Evolutionary conservation across 2,113 vertebrate species (phyloP), one percentile per base, ranked within the genome.

Genomic region (Forbesichthys papilliferus): DNA sequence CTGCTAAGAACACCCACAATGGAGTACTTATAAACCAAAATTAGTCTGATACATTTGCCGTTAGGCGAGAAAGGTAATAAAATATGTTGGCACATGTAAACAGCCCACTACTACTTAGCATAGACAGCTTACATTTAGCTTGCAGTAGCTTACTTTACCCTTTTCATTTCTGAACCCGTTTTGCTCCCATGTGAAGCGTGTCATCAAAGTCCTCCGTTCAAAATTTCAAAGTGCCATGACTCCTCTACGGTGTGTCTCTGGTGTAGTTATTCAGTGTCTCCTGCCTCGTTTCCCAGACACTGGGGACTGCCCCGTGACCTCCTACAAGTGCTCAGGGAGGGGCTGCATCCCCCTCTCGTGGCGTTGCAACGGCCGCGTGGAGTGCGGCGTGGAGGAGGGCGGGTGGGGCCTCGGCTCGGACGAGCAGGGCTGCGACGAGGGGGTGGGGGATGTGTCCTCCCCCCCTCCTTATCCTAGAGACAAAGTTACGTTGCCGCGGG

Each of bases 301-400:
- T 1, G 88, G 79, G 3, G 80, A 87, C 9, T 87, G 92, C 63
- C 73, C 87, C 33, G 33, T 8, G 1, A 77, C 82, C 0, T 77
- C 85, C 58, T 85, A 91, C 64, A 60, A 86, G 69, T 94, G 93
- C 64, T 74, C 61, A 5, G 80, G 80, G 27, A 27, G 27, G 0
- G 91, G 85, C 3, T 94, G 93, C 61, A 77, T 96, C 18, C 93
- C 94, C 0, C 60, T 70, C 0, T 78, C 88, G 6, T 94, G 93
- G 90, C 94, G 86, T 76, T 96, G 95, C 14, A 94, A 96, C 0
- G 93, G 94, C 1, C 73, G 84, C 1, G 90, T 91, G 18, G 92
- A 94, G 78, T 96, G 95, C 77, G 87, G 93, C 0, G 84, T 27
- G 27, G 27, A 87, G 0, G 85, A 90, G 62, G 92, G 90, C 0